These are phyloP conservation scores for Psilopogon haemacephalus DNA, from an alignment of 2,113 vertebrate species.

Conservation along the genomic window DNA sequence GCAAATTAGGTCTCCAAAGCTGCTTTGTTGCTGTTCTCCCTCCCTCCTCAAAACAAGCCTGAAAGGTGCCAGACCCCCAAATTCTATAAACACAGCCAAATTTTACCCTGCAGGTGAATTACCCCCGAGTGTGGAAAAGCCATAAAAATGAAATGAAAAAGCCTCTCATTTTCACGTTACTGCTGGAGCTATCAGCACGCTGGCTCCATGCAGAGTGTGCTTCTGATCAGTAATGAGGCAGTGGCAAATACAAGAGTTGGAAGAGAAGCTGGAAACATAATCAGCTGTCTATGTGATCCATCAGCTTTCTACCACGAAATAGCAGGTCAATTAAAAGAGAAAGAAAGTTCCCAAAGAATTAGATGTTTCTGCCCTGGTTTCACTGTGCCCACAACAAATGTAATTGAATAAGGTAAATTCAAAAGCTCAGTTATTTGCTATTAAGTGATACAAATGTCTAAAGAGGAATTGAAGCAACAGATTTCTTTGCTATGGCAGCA, in stretches of 20 bases:
- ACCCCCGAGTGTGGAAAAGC: slow-evolving; percentile 49
- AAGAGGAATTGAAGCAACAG: slow-evolving; percentile 64
- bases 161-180: slow-evolving; percentile 53
- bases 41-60: background rate
- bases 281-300: slow-evolving; percentile 49
- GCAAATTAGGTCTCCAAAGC: background rate
- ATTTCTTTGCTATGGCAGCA: slow-evolving; percentile 63
- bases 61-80: background rate
- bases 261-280: slow-evolving; percentile 60
- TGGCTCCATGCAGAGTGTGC: slow-evolving; percentile 21
- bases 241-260: slow-evolving; percentile 56
- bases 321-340: slow-evolving; percentile 61
- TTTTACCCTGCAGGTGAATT: slow-evolving; percentile 54
- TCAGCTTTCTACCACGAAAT: slow-evolving; percentile 20
- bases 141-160: slow-evolving; percentile 60
- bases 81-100: background rate
- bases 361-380: slow-evolving; percentile 26
- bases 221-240: slow-evolving; percentile 55
- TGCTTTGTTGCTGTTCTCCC: background rate
- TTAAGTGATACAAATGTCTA: slow-evolving; percentile 29
- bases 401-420: slow-evolving; percentile 40
- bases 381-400: slow-evolving; percentile 55
- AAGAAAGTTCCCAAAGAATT: slow-evolving; percentile 12
- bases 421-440: slow-evolving; percentile 20
- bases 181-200: slow-evolving; percentile 16